Percentiles rank a stretch among this genome's conserved stretches.
Evolutionary conservation across 1,140 invertebrate genomes (phyloP).

Genomic region (Melanaphis sacchari): DNA sequence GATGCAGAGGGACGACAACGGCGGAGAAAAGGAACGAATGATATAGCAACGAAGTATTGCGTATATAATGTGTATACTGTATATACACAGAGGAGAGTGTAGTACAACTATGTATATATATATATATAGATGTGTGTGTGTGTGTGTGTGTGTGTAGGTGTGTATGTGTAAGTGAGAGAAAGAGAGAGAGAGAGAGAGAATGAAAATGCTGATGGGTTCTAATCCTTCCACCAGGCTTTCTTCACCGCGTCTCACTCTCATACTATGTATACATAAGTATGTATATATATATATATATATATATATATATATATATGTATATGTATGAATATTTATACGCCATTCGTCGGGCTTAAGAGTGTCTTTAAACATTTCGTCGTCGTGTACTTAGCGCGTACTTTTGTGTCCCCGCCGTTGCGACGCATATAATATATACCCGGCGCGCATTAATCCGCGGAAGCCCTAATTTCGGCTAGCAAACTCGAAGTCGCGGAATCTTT

Average conservation of each 20-base stretch:
- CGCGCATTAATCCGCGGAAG: slow-evolving; percentile 47
- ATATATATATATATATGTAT: neutral
- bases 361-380: slow-evolving; percentile 57
- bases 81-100: neutral
- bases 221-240: slow-evolving; percentile 52
- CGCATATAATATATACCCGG: neutral
- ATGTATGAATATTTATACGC: slow-evolving; percentile 56
- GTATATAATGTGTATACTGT: neutral
- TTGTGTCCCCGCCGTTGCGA: slow-evolving; percentile 12
- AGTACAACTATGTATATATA: neutral
- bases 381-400: slow-evolving; percentile 57
- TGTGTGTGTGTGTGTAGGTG: neutral
- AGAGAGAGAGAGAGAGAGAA: too few relatives aligned
- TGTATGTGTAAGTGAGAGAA: neutral
- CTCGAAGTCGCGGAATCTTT: slow-evolving; percentile 41
- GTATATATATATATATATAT: neutral
- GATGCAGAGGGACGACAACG: neutral
- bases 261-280: too few relatives aligned
- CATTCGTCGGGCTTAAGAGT: slow-evolving; percentile 53
- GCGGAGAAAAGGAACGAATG: neutral
- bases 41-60: neutral
- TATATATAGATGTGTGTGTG: neutral
- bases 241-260: neutral
- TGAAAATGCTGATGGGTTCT: slow-evolving; percentile 55
- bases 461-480: slow-evolving; percentile 42